Conservation (phyloP, 2,888 invertebrate species). For the Andrena bicolor region DNA sequence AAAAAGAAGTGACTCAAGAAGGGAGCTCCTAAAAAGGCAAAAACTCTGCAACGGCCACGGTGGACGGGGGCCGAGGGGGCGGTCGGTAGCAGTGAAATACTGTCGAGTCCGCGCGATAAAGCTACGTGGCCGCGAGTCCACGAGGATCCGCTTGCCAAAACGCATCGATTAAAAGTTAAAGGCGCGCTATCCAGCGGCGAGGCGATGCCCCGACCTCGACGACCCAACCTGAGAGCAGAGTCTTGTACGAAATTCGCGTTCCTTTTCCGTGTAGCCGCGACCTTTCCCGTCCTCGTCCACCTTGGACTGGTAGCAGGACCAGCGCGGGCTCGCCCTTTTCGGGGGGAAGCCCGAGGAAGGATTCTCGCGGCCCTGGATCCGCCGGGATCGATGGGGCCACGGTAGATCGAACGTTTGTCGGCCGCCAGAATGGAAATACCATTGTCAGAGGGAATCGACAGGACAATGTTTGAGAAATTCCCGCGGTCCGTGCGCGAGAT, state of each 20-base stretch:
- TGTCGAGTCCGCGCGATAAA: conserved; percentile 56
- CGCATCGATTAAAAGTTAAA: conserved; percentile 71
- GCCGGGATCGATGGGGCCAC: conserved; percentile 60
- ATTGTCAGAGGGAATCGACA: conserved; percentile 68
- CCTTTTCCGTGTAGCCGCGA: conserved; percentile 50
- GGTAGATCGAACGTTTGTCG: conserved; percentile 70
- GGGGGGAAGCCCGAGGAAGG: conserved; percentile 49
- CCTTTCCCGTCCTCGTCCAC: conserved; percentile 49
- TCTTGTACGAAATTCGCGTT: conserved; percentile 79
- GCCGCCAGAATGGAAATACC: conserved; percentile 73
- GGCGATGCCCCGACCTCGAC: conserved; percentile 78
- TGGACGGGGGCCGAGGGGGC: conserved; percentile 41
- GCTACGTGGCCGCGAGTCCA: conserved; percentile 44
- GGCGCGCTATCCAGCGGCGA: conserved; percentile 61
- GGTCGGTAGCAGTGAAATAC: conserved; percentile 69
- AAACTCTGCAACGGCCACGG: conserved; percentile 23
- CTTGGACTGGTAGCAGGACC: conserved; percentile 35
- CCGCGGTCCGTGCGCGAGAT: conserved; percentile 59
- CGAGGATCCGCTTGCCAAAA: conserved; percentile 59
- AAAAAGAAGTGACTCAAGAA: conserved; percentile 29
- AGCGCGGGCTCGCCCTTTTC: conserved; percentile 67
- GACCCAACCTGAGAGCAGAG: conserved; percentile 82
- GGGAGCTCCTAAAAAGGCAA: conserved; percentile 41
- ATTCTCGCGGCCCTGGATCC: conserved; percentile 38
- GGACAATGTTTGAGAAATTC: conserved; percentile 72